Conservation (phyloP, 2,797 vertebrate genomes). For the Neosalanx taihuensis region DNA sequence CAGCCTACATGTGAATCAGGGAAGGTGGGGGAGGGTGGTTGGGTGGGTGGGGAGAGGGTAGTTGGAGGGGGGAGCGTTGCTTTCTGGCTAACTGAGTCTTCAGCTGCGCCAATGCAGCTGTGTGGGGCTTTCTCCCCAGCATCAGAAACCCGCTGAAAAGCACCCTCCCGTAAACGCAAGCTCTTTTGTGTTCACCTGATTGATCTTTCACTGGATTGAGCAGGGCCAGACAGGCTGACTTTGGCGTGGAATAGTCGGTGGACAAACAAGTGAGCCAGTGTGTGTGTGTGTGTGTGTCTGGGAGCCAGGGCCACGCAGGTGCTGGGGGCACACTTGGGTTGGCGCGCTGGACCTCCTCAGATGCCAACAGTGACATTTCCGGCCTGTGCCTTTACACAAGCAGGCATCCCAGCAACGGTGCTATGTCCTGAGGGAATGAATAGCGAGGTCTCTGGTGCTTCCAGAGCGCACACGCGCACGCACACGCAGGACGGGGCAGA, state of each 20-base stretch:
- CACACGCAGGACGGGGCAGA: not conserved
- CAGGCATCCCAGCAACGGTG: constrained; percentile 75
- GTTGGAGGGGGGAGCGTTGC: constrained; percentile 44
- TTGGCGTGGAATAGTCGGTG: constrained; percentile 62
- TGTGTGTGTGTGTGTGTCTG: constrained; percentile 37
- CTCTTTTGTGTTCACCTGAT: constrained; percentile 76
- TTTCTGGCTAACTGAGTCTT: constrained; percentile 68
- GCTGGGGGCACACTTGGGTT: constrained; percentile 71
- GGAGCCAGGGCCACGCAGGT: constrained; percentile 72
- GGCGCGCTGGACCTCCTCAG: constrained; percentile 60
- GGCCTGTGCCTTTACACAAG: constrained; percentile 71
- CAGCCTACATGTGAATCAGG: not conserved
- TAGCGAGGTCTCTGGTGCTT: constrained; percentile 48
- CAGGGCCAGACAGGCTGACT: constrained; percentile 68
- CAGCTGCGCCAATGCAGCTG: constrained; percentile 75
- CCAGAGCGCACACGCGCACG: constrained; percentile 33
- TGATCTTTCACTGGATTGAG: constrained; percentile 69
- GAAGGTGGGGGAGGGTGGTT: constrained; percentile 14
- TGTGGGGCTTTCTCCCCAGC: constrained; percentile 62
- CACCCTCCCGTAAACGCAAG: constrained; percentile 65
- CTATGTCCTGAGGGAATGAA: constrained; percentile 67
- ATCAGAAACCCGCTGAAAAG: constrained; percentile 63
- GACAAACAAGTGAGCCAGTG: constrained; percentile 75
- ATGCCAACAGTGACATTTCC: constrained; percentile 78
- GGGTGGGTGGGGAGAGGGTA: constrained; percentile 25